Conservation (phyloP, 2,113 vertebrate genomes). For the Pluvialis apricaria region DNA sequence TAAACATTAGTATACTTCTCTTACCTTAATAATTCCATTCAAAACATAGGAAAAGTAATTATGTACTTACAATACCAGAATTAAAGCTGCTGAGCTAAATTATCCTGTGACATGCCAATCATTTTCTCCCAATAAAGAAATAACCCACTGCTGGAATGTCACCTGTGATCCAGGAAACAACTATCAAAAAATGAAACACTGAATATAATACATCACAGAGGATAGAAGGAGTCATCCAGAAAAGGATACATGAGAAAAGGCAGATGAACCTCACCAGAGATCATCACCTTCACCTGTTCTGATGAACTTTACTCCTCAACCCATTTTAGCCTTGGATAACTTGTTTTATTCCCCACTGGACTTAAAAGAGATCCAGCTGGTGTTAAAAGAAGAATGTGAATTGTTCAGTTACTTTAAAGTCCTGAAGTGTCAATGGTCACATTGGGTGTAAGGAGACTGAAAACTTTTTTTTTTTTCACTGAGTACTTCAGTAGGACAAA, state of each 20-base stretch:
- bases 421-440: neutral
- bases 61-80: neutral
- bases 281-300: conserved; percentile 27
- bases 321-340: neutral
- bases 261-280: neutral
- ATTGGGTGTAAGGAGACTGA: neutral
- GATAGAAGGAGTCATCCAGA: neutral
- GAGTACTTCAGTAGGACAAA: neutral
- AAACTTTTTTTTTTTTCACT: neutral
- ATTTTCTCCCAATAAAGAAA: conserved; percentile 6
- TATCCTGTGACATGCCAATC: neutral
- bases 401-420: neutral
- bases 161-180: neutral
- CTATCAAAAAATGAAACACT: neutral
- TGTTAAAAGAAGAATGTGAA: neutral
- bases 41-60: neutral
- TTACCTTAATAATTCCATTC: neutral
- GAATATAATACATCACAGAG: neutral
- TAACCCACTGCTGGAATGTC: neutral
- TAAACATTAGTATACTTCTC: neutral
- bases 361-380: neutral
- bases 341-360: neutral
- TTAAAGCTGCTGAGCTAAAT: neutral
- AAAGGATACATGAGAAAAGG: neutral
- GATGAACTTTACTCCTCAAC: conserved; percentile 11